Conservation (phyloP, 1,140 invertebrate species). For the Brachionus plicatilis region DNA sequence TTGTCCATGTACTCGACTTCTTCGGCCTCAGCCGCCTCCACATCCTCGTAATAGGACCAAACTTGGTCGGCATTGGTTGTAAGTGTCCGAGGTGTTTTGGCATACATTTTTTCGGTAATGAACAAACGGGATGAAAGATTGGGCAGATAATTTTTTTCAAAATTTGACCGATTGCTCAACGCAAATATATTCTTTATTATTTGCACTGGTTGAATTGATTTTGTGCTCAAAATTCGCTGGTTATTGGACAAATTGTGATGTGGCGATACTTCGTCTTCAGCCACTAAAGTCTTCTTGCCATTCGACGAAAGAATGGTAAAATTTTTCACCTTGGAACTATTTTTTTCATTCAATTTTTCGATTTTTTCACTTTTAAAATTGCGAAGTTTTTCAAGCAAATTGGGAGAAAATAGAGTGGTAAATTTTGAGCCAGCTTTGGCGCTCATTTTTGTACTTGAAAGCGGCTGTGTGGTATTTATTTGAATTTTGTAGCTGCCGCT, state of each 20-base stretch:
- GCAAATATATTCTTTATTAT: constrained; percentile 24
- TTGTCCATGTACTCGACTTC: constrained; percentile 8
- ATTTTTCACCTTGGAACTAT: not conserved
- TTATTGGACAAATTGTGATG: not conserved
- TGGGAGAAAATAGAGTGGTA: not conserved
- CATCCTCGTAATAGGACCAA: not conserved
- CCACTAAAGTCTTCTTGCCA: constrained; percentile 28
- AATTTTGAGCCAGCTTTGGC: not conserved
- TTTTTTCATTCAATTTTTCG: not conserved
- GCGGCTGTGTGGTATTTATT: not conserved
- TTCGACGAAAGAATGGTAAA: constrained; percentile 29
- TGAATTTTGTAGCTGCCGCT: not conserved
- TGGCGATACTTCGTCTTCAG: not conserved
- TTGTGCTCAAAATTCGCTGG: not conserved
- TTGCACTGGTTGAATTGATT: not conserved
- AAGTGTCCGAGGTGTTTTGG: not conserved
- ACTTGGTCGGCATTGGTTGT: not conserved
- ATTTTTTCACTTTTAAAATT: constrained; percentile 16
- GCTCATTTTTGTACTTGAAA: not conserved
- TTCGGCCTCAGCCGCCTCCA: not conserved
- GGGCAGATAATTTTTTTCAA: not conserved
- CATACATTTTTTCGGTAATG: constrained; percentile 1
- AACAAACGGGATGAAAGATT: not conserved
- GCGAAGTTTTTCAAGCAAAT: constrained; percentile 22
- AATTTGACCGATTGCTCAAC: constrained; percentile 2